These are phyloP conservation scores for Alectura lathami DNA, from an alignment of 2,113 vertebrate species.

Conservation along the genomic window DNA sequence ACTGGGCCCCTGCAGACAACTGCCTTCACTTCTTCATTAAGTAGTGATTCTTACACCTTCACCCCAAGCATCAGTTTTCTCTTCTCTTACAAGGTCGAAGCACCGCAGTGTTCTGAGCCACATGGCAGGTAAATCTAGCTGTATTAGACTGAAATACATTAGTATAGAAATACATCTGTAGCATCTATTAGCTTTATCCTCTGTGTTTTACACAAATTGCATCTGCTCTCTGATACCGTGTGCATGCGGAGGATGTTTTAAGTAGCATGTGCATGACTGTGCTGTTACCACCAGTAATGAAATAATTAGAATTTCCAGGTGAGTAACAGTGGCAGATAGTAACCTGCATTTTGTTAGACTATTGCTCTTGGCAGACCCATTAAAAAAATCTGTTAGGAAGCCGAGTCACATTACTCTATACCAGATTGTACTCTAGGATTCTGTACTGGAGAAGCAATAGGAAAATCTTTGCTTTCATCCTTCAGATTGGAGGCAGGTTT, in stretches of 20 bases:
- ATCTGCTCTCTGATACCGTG: background rate
- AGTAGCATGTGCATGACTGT: background rate
- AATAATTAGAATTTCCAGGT: conserved; percentile 7
- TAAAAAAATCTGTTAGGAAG: background rate
- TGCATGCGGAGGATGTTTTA: background rate
- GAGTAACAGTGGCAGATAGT: background rate
- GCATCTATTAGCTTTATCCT: background rate
- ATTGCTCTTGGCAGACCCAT: background rate
- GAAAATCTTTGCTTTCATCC: background rate
- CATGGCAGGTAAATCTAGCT: background rate
- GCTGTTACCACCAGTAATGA: background rate
- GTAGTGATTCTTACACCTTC: background rate
- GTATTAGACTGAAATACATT: no score
- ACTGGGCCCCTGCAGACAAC: background rate
- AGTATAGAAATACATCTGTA: no score
- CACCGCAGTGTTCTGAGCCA: background rate
- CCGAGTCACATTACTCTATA: background rate
- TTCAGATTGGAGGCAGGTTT: background rate
- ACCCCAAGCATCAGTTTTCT: background rate
- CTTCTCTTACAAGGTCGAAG: background rate
- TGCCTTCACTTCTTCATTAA: background rate
- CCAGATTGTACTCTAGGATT: background rate
- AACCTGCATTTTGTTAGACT: background rate
- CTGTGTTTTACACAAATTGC: background rate
- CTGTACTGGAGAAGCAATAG: background rate